These are phyloP conservation scores for Holacanthus passer DNA, from an alignment of 2,113 vertebrate genomes.

Conservation along the genomic window DNA sequence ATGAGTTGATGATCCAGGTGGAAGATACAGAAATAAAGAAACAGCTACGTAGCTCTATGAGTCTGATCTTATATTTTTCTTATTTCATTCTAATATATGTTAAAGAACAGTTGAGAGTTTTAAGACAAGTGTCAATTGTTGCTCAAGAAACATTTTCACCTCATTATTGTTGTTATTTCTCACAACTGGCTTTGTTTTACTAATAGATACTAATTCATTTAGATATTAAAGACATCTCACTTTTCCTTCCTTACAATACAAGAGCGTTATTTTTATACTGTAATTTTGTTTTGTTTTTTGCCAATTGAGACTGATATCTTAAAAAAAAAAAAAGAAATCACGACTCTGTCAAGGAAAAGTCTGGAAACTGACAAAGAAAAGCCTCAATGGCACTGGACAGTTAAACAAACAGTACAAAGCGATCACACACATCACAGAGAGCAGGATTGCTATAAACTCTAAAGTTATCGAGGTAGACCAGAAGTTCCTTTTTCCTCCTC, in stretches of 20 bases:
- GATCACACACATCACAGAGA: not conserved
- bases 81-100: too few relatives aligned
- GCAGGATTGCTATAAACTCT: not conserved
- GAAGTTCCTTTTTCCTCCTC: not conserved
- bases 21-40: not conserved
- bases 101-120: too few relatives aligned
- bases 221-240: too few relatives aligned
- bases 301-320: not conserved
- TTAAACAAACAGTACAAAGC: not conserved
- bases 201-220: too few relatives aligned
- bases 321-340: not conserved
- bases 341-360: not conserved
- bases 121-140: too few relatives aligned
- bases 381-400: not conserved
- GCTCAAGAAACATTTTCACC: too few relatives aligned
- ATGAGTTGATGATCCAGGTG: not conserved
- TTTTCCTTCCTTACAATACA: not conserved
- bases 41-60: not conserved
- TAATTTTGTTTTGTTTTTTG: not conserved
- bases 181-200: too few relatives aligned
- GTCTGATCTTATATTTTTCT: too few relatives aligned
- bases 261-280: too few relatives aligned
- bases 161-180: too few relatives aligned
- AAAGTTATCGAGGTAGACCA: not conserved
- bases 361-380: not conserved